phyloP scores from a whole-genome alignment of 2,888 invertebrate species.

The Ophion ellenae region DNA sequence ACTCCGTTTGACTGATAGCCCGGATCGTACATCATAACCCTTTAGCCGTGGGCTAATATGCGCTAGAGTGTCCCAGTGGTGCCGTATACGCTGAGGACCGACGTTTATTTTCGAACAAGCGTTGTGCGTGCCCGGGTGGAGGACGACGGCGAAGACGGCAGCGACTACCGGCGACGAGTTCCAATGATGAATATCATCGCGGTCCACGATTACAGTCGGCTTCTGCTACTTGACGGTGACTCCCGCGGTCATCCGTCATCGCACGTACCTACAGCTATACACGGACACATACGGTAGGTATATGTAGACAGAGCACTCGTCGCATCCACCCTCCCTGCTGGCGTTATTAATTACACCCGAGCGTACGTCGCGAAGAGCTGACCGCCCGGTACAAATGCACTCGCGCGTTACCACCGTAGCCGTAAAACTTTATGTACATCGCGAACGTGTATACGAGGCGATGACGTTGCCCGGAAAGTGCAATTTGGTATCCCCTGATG shows the following conservation, averaged over 20 bases:
- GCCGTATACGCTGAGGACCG: conserved; percentile 25
- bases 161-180: conserved; percentile 43
- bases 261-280: not conserved
- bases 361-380: not conserved
- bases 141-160: conserved; percentile 15
- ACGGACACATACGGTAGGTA: conserved; percentile 20
- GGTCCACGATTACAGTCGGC: conserved; percentile 53
- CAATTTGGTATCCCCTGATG: no score
- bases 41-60: conserved; percentile 72
- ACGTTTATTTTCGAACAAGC: conserved; percentile 63
- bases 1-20: conserved; percentile 76
- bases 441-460: not conserved
- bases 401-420: not conserved
- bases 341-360: conserved; percentile 55
- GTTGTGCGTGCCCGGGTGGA: conserved; percentile 29
- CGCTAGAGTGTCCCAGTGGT: conserved; percentile 31
- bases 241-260: conserved; percentile 55
- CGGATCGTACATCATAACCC: conserved; percentile 74
- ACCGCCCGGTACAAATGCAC: conserved; percentile 23
- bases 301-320: not conserved
- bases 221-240: conserved; percentile 29
- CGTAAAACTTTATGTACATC: not conserved
- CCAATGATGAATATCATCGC: conserved; percentile 64
- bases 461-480: not conserved
- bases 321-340: not conserved